Evolutionary conservation across 2,797 vertebrate genomes (phyloP), one percentile per base, ranked within the genome.

Genomic region (Propithecus perrieri): DNA sequence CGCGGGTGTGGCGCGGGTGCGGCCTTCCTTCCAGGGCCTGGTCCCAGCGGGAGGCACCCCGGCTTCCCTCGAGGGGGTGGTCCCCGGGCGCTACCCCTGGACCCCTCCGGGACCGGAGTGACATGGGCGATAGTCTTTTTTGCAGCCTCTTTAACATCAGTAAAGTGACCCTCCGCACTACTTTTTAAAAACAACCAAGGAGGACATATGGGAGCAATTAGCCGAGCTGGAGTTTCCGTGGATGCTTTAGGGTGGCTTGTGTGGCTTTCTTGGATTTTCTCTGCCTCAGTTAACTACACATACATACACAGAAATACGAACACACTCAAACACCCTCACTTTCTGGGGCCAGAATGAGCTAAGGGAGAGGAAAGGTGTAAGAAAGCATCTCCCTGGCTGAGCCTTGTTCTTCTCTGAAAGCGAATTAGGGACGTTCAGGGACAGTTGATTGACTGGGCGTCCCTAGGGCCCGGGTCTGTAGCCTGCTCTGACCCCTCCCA

Each of bases 151-250:
- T 90, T 78, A 72, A 85, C 96, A 93, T 72, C 91, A 69, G 55
- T 81, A 41, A 80, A 92, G 55, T 89, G 86, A 91, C 85, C 67
- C 71, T 90, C 65, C 91, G 63, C 76, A 35, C 92, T 85, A 95
- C 89, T 65, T 91, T 85, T 95, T 94, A 80, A 81, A 95, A 89
- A 86, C 92, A 92, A 78, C 88, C 13, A 10, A 71, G 94, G 90
- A 92, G 89, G 89, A 96, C 98, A 97, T 97, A 76, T 97, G 98
- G 97, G 97, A 98, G 95, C 97, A 97, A 98, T 98, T 98, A 98
- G 89, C 89, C 53, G 76, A 85, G 94, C 87, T 81, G 67, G 93
- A 94, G 96, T 98, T 97, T 96, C 80, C 71, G 55, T 95, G 78
- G 92, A 96, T 85, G 94, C 91, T 87, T 95, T 89, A 63, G 88